Conservation (phyloP, 2,888 invertebrate species). For the Perizoma flavofasciatum region DNA sequence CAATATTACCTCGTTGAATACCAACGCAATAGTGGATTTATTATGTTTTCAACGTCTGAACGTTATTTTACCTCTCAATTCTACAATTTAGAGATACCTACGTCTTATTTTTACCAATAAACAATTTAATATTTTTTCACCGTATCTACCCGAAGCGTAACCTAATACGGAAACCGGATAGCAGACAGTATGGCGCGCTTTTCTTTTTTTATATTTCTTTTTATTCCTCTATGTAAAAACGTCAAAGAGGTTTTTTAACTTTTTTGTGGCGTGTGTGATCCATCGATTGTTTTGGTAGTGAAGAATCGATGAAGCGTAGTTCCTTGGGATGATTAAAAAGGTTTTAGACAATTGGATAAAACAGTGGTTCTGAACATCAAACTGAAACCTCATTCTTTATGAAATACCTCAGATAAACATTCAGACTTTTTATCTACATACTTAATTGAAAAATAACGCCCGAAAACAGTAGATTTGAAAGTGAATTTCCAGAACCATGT, state of each 20-base stretch:
- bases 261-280: slow-evolving; percentile 74
- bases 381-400: too few relatives aligned
- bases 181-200: slow-evolving; percentile 82
- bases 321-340: slow-evolving; percentile 19
- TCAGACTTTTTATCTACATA: too few relatives aligned
- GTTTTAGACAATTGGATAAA: slow-evolving; percentile 26
- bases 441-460: too few relatives aligned
- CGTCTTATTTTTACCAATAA: slow-evolving; percentile 27
- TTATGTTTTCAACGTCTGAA: too few relatives aligned
- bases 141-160: slow-evolving; percentile 51
- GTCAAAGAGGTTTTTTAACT: slow-evolving; percentile 66
- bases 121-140: slow-evolving; percentile 35
- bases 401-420: too few relatives aligned
- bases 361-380: slow-evolving; percentile 1
- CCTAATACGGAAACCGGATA: slow-evolving; percentile 81
- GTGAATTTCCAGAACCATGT: too few relatives aligned
- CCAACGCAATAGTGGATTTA: too few relatives aligned
- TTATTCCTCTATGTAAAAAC: slow-evolving; percentile 65
- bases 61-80: too few relatives aligned
- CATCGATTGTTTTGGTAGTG: slow-evolving; percentile 38
- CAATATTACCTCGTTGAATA: too few relatives aligned
- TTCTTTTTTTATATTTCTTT: slow-evolving; percentile 67
- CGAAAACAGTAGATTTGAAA: too few relatives aligned
- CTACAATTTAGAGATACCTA: slow-evolving; percentile 6
- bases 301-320: slow-evolving; percentile 28